phyloP scores from a whole-genome alignment of 2,113 vertebrate genomes.

The Coturnix japonica region DNA sequence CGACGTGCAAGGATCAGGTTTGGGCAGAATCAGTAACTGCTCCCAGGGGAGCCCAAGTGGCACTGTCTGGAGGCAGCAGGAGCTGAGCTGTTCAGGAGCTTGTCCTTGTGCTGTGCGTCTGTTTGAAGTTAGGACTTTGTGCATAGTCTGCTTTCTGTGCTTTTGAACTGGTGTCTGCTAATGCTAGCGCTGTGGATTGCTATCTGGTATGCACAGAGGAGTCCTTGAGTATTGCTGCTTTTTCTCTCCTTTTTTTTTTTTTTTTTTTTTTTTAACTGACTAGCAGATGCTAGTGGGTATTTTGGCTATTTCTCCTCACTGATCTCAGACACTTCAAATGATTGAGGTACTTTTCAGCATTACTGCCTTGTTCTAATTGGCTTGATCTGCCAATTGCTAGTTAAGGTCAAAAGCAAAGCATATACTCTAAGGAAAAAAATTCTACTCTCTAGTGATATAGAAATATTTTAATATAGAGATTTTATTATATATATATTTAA shows the following conservation, averaged over 20 bases:
- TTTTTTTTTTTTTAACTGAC: constrained; percentile 47
- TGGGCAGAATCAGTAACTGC: constrained; percentile 67
- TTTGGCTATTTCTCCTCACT: constrained; percentile 36
- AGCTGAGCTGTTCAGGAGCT: constrained; percentile 50
- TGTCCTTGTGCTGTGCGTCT: constrained; percentile 56
- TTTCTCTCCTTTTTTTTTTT: constrained; percentile 9
- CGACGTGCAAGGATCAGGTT: constrained; percentile 45
- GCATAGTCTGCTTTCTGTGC: not conserved
- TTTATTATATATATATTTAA: not conserved
- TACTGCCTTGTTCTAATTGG: constrained; percentile 31
- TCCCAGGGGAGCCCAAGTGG: constrained; percentile 68
- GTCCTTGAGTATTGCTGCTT: constrained; percentile 4
- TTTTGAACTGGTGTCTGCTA: constrained; percentile 48
- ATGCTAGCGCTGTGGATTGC: constrained; percentile 51
- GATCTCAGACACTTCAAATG: constrained; percentile 34
- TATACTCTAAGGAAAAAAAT: not conserved
- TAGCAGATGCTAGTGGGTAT: constrained; percentile 4
- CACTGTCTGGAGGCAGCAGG: constrained; percentile 61
- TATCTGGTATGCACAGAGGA: constrained; percentile 46
- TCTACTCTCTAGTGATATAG: not conserved
- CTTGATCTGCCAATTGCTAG: not conserved
- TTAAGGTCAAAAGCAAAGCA: not conserved
- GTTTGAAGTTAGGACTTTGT: constrained; percentile 48
- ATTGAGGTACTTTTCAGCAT: constrained; percentile 60
- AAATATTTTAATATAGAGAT: constrained; percentile 5